Evolutionary conservation across 1,140 invertebrate species (phyloP).

Genomic region (Vollenhovia emeryi): DNA sequence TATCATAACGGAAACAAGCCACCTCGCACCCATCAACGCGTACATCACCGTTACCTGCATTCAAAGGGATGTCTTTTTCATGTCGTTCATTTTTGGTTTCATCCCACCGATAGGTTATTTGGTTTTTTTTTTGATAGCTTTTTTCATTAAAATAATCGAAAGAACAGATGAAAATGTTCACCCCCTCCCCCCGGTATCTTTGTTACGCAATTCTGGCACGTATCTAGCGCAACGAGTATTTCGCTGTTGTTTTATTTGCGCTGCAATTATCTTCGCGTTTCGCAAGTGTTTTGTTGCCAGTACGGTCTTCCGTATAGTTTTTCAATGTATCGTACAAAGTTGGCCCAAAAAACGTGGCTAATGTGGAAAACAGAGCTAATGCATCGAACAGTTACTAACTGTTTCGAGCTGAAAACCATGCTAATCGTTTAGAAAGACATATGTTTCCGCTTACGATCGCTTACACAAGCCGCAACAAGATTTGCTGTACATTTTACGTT

Average conservation of each 20-base stretch:
- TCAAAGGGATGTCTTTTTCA: conserved; percentile 18
- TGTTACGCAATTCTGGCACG: background rate
- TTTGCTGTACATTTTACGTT: background rate
- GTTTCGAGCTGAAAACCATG: background rate
- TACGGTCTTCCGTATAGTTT: background rate
- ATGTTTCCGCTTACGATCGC: too few relatives aligned
- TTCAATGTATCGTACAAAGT: background rate
- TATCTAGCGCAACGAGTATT: background rate
- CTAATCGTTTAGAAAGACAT: background rate
- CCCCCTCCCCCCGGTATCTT: background rate
- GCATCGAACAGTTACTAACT: background rate
- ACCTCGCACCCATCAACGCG: conserved; percentile 13
- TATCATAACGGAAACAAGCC: conserved; percentile 37
- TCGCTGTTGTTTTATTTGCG: background rate
- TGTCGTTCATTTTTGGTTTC: background rate
- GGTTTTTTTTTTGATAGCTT: background rate
- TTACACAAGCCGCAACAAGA: background rate
- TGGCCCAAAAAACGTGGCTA: background rate
- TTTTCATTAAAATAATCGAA: background rate
- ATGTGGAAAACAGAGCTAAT: background rate
- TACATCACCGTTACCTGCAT: conserved; percentile 13
- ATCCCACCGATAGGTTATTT: background rate
- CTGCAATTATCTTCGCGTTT: background rate
- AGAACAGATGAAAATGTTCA: background rate
- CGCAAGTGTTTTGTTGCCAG: background rate